Percentiles rank a stretch among this genome's conserved stretches.
These are phyloP conservation scores for Cyphomyrus discorhynchus DNA, from an alignment of 2,113 vertebrate genomes.

Conservation along the genomic window DNA sequence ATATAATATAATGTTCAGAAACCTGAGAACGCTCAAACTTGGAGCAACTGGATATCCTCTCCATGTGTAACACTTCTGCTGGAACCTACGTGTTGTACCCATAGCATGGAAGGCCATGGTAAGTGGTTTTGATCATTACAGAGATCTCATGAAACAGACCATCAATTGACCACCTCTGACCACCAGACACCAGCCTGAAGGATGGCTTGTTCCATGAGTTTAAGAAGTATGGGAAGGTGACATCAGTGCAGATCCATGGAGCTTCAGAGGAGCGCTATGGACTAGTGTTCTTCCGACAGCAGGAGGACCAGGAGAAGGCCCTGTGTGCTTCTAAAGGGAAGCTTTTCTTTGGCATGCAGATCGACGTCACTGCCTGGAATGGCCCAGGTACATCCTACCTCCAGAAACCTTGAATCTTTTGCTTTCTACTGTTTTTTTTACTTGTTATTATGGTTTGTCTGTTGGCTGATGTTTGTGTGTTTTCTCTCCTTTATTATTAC, in stretches of 20 bases:
- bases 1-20: neutral
- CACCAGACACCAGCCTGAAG: slow-evolving; percentile 92
- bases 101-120: neutral
- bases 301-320: slow-evolving; percentile 97
- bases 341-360: slow-evolving; percentile 99
- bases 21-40: neutral
- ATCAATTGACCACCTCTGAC: slow-evolving; percentile 13
- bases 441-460: neutral
- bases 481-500: neutral
- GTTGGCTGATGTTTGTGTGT: neutral
- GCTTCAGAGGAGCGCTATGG: slow-evolving; percentile 92
- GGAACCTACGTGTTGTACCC: neutral
- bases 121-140: slow-evolving; percentile 10
- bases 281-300: slow-evolving; percentile 94
- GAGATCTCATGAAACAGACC: slow-evolving; percentile 11
- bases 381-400: slow-evolving; percentile 75
- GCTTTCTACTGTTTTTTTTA: neutral
- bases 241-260: slow-evolving; percentile 95
- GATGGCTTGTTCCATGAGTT: slow-evolving; percentile 98
- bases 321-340: slow-evolving; percentile 92
- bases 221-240: slow-evolving; percentile 98
- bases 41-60: neutral
- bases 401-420: neutral
- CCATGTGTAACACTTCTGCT: neutral
- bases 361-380: slow-evolving; percentile 94